phyloP scores from a whole-genome alignment of 1,140 invertebrate species.

The Drosophila trapezifrons region DNA sequence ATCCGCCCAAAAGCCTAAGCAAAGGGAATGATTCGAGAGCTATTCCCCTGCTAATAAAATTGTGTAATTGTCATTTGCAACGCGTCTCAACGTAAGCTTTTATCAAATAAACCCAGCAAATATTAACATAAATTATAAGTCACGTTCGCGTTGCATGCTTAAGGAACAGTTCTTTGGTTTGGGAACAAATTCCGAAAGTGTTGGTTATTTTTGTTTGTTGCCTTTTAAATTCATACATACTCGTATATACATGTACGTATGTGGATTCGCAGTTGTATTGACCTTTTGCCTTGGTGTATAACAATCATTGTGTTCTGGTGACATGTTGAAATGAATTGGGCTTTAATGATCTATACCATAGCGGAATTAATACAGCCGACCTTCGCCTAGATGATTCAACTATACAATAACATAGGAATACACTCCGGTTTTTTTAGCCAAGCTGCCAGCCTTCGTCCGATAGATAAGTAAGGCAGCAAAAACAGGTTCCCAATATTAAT shows the following conservation, averaged over 20 bases:
- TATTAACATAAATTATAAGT: constrained; percentile 36
- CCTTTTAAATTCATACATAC: neutral
- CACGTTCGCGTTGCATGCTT: constrained; percentile 15
- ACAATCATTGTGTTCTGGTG: constrained; percentile 10
- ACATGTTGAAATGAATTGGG: constrained; percentile 19
- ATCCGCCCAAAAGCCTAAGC: constrained; percentile 7
- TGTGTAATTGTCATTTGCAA: constrained; percentile 61
- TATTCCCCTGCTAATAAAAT: constrained; percentile 46
- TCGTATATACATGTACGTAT: neutral
- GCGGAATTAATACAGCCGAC: neutral
- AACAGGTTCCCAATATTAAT: constrained; percentile 31
- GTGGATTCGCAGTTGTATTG: neutral
- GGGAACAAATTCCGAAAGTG: neutral
- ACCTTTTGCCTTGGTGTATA: constrained; percentile 10
- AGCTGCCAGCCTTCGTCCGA: constrained; percentile 2
- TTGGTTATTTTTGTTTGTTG: neutral
- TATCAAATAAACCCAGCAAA: constrained; percentile 35
- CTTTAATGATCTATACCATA: constrained; percentile 21
- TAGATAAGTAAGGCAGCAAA: constrained; percentile 16
- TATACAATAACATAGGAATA: constrained; percentile 6
- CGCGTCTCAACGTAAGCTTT: constrained; percentile 17
- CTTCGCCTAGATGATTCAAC: constrained; percentile 9
- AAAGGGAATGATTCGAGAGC: constrained; percentile 40
- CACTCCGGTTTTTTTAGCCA: constrained; percentile 5
- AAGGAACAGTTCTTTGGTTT: constrained; percentile 10